A percentile compares a stretch with the other conserved stretches of the same genome.
Conservation (phyloP, 2,113 vertebrate species). For the Xiphorhynchus elegans region DNA sequence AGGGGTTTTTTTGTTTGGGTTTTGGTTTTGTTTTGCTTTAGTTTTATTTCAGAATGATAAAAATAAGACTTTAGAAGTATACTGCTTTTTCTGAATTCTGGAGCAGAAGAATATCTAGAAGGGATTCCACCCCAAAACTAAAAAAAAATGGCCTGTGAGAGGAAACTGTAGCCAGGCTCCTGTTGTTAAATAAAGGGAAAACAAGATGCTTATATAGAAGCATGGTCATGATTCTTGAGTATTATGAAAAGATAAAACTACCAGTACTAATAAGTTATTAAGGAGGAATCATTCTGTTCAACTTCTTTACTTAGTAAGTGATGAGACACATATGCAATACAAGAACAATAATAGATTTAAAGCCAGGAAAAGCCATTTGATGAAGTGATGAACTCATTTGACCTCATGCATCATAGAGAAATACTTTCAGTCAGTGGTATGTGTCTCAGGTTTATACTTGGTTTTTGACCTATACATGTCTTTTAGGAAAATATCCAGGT, state of each 20-base stretch:
- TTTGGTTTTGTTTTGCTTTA: background rate
- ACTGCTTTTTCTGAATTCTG: background rate
- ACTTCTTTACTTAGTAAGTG: background rate
- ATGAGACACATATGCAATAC: background rate
- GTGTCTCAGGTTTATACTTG: background rate
- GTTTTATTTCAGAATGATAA: background rate
- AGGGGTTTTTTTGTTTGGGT: background rate
- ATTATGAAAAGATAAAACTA: background rate
- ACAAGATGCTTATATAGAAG: background rate
- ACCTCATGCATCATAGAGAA: background rate
- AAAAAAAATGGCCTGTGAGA: background rate
- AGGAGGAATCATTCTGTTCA: background rate
- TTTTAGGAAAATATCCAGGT: background rate
- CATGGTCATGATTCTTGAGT: background rate
- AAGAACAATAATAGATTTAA: background rate
- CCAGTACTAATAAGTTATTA: background rate
- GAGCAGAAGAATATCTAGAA: background rate
- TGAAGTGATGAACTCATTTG: background rate
- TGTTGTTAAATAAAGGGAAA: background rate
- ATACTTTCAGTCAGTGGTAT: background rate
- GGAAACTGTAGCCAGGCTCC: background rate
- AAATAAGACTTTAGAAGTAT: background rate
- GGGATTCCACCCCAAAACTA: background rate
- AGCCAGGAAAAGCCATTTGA: background rate
- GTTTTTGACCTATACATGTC: background rate